Base-by-base conservation (phyloP, 2,888 invertebrate species). In the Trissolcus brochymenae region DNA sequence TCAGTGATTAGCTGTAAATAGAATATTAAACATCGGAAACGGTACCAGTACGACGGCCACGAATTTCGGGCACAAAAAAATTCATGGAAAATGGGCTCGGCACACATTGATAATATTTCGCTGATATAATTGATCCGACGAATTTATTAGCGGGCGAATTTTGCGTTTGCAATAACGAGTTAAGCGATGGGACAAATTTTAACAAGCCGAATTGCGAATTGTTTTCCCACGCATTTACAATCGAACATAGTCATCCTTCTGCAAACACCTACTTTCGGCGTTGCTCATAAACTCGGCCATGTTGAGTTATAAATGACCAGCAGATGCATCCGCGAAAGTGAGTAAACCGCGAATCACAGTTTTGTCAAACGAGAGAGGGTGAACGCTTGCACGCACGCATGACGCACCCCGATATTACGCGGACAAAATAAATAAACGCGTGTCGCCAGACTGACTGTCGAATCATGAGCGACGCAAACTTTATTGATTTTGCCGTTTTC, bases 381-480 rank as follows among this genome's bases (percentile, higher is more conserved):
- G 68, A 71, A 29, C 67, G 61, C 71, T 70, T 50, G 77, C 75
- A 68, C 68, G 19, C 19, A 19, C 64, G 79, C 51, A 71, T 72
- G 65, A 46, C 43, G 19, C 41, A 13, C 49, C 13, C 76, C 77
- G 80, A 59, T 64, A 80, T 81, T 82, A 80, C 81, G 79, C 79
- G 81, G 81, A 79, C 80, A 82, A 85, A 85, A 86, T 86, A 85
- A 85, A 86, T 85, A 86, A 85, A 86, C 83, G 81, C 78, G 77
- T 72, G 72, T 75, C 80, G 81, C 77, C 71, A 71, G 74, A 71
- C 67, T 29, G 41, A 57, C 68, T 54, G 54, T 46, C 54, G 54
- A 60, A 68, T 62, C 61, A 61, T 41, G 55, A n/a, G 29, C 57
- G 19, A 51, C 56, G 64, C 53, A 53, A 64, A 71, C 64, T 64